Percentiles rank a stretch among this genome's conserved stretches.
phyloP scores from a whole-genome alignment of 2,113 vertebrate species.

The Malurus alboscapulatus region DNA sequence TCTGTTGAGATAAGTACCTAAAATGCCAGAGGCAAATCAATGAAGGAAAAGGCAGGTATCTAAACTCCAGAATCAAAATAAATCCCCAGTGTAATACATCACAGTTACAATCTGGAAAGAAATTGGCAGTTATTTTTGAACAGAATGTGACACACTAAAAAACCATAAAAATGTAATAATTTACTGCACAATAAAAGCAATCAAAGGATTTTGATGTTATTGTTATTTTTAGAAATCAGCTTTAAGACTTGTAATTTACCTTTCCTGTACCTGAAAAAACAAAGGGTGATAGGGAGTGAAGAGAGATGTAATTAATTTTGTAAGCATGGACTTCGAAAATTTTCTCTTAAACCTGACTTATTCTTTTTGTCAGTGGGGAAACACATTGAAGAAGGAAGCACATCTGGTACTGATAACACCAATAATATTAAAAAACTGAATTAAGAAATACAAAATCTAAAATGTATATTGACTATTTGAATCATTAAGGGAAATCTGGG shows the following conservation, averaged over 20 bases:
- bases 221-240: background rate
- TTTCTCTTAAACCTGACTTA: background rate
- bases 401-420: background rate
- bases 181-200: background rate
- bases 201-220: background rate
- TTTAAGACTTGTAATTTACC: background rate
- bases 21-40: background rate
- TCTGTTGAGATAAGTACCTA: conserved; percentile 2
- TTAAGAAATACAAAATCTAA: background rate
- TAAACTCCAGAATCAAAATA: background rate
- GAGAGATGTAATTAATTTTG: background rate
- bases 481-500: background rate
- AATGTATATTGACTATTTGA: background rate
- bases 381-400: background rate
- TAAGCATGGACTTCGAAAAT: background rate
- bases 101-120: background rate
- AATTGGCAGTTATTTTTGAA: background rate
- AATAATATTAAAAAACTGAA: background rate
- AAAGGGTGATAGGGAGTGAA: background rate
- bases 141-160: background rate
- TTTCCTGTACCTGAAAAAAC: background rate
- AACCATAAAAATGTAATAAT: background rate
- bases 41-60: background rate
- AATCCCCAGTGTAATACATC: background rate
- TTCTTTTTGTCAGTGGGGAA: background rate